These are phyloP conservation scores for Cardiocondyla obscurior DNA, from an alignment of 1,140 invertebrate genomes.

Conservation along the genomic window DNA sequence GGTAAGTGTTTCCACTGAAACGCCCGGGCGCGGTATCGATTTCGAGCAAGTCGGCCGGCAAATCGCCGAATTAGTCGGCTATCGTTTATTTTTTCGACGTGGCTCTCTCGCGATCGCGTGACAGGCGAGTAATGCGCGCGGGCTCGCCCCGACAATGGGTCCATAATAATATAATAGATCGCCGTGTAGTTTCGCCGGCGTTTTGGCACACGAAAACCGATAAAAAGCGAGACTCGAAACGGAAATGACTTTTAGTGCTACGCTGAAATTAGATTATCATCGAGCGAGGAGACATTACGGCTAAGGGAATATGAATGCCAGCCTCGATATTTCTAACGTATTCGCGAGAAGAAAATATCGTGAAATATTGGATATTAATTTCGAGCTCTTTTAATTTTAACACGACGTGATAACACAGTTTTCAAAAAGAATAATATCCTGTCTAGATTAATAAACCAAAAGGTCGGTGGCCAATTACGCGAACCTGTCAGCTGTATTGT, in stretches of 20 bases:
- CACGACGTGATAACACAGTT: neutral
- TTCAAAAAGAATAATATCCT: neutral
- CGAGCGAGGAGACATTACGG: constrained; percentile 19
- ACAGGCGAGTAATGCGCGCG: constrained; percentile 76
- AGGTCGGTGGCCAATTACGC: neutral
- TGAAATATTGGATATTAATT: constrained; percentile 5
- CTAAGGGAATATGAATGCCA: constrained; percentile 16
- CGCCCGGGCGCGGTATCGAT: constrained; percentile 71
- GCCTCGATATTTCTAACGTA: neutral
- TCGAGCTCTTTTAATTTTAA: neutral
- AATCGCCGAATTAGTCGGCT: constrained; percentile 76
- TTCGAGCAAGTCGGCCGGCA: constrained; percentile 67
- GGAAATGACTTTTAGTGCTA: constrained; percentile 77
- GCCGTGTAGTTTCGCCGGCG: constrained; percentile 69
- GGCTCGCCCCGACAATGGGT: constrained; percentile 69
- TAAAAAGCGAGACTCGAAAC: constrained; percentile 59
- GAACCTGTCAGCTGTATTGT: neutral
- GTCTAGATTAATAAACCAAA: neutral
- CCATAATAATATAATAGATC: constrained; percentile 77
- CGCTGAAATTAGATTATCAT: constrained; percentile 74
- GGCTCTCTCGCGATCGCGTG: constrained; percentile 76
- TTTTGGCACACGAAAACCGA: constrained; percentile 14
- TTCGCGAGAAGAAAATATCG: neutral
- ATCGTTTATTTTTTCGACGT: constrained; percentile 56
- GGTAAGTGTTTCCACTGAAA: constrained; percentile 64